Conservation (phyloP, 2,888 invertebrate species). For the Caenorhabditis parvicauda region DNA sequence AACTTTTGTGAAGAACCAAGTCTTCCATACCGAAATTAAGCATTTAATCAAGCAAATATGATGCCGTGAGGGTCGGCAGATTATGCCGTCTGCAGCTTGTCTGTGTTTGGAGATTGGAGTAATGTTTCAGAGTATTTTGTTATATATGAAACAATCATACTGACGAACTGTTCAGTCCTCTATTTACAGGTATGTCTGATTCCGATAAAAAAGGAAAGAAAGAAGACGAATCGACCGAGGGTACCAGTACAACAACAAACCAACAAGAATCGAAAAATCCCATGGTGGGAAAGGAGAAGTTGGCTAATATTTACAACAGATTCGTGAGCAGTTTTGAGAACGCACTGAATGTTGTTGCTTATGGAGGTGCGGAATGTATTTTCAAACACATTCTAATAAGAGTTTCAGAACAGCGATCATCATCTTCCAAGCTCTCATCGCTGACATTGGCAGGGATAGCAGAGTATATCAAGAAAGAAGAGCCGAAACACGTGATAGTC, state of each 20-base stretch:
- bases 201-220: neutral
- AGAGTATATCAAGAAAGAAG: conserved; percentile 35
- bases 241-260: too few relatives aligned
- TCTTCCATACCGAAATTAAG: too few relatives aligned
- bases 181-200: neutral
- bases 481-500: conserved; percentile 75
- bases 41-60: too few relatives aligned
- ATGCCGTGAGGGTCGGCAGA: too few relatives aligned
- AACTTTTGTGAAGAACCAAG: too few relatives aligned
- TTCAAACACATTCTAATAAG: too few relatives aligned
- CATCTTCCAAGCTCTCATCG: conserved; percentile 1
- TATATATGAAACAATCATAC: too few relatives aligned
- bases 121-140: too few relatives aligned
- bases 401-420: neutral
- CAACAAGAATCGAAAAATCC: neutral
- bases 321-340: conserved; percentile 36
- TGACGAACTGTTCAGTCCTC: too few relatives aligned
- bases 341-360: conserved; percentile 18
- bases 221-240: too few relatives aligned
- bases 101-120: too few relatives aligned
- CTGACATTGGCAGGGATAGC: conserved; percentile 44
- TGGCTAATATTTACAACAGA: conserved; percentile 21
- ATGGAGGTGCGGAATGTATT: conserved; percentile 3
- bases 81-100: too few relatives aligned
- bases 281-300: neutral